Evolutionary conservation across 2,888 invertebrate species (phyloP).

Genomic region (Chydorus sphaericus): DNA sequence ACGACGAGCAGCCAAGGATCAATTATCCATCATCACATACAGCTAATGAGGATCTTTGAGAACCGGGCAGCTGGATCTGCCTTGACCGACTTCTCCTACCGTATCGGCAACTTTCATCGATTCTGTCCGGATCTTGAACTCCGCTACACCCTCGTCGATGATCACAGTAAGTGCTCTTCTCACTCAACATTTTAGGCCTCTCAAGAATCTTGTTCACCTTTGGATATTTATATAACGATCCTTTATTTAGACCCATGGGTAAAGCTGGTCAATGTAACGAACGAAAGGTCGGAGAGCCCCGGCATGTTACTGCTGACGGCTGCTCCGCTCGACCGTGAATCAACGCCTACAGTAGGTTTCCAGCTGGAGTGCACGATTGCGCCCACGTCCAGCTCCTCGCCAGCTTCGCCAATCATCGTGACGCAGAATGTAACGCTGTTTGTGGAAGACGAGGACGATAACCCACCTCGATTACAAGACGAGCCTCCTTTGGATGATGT

Average conservation of each 20-base stretch:
- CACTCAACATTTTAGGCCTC: no score
- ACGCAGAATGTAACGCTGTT: neutral
- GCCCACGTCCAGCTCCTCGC: neutral
- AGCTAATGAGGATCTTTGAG: neutral
- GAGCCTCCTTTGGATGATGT: neutral
- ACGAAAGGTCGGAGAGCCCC: no score
- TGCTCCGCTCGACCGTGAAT: neutral
- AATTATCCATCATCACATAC: no score
- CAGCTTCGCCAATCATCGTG: neutral
- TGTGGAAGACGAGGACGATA: conserved; percentile 11
- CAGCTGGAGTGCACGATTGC: conserved; percentile 1
- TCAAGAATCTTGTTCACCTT: no score
- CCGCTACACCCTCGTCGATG: neutral
- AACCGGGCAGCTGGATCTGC: neutral
- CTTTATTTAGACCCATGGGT: no score
- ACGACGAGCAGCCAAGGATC: no score
- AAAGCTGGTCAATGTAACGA: no score
- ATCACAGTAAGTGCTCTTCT: no score
- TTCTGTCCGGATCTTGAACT: neutral
- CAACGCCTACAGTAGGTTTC: neutral
- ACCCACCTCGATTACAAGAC: conserved; percentile 7
- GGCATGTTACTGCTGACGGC: neutral
- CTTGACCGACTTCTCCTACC: neutral
- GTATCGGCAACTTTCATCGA: neutral
- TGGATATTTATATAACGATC: no score